Evolutionary conservation across 2,113 vertebrate genomes (phyloP).

Genomic region (Acinonyx jubatus): DNA sequence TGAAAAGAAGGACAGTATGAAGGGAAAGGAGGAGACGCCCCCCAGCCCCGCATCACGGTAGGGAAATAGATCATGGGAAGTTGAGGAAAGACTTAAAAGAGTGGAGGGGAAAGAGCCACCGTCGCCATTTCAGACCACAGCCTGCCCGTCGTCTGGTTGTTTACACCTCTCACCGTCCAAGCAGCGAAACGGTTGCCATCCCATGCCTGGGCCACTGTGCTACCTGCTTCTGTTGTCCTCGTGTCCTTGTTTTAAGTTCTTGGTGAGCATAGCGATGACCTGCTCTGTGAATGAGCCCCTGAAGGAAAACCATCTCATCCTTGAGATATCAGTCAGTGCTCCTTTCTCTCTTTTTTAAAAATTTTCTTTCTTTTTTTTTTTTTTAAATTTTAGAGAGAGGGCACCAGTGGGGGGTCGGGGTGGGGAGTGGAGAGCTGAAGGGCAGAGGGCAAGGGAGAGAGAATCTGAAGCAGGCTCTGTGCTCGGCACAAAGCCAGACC

Average conservation of each 20-base stretch:
- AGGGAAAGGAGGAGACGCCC: not conserved
- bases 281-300: not conserved
- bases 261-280: not conserved
- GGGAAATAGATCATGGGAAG: not conserved
- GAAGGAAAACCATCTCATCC: not conserved
- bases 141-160: not conserved
- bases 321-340: not conserved
- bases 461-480: too few relatives aligned
- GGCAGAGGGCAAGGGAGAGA: too few relatives aligned
- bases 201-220: fast-evolving
- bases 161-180: fast-evolving
- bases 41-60: not conserved
- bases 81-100: not conserved
- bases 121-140: fast-evolving
- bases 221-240: not conserved
- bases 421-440: too few relatives aligned
- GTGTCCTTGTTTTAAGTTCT: not conserved
- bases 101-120: too few relatives aligned
- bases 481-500: too few relatives aligned
- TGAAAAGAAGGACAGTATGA: not conserved
- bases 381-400: too few relatives aligned
- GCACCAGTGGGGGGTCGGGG: too few relatives aligned
- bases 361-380: too few relatives aligned
- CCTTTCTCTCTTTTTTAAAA: too few relatives aligned
- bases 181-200: not conserved